phyloP scores from a whole-genome alignment of 2,797 vertebrate species.

The Pangasius larnaudii region DNA sequence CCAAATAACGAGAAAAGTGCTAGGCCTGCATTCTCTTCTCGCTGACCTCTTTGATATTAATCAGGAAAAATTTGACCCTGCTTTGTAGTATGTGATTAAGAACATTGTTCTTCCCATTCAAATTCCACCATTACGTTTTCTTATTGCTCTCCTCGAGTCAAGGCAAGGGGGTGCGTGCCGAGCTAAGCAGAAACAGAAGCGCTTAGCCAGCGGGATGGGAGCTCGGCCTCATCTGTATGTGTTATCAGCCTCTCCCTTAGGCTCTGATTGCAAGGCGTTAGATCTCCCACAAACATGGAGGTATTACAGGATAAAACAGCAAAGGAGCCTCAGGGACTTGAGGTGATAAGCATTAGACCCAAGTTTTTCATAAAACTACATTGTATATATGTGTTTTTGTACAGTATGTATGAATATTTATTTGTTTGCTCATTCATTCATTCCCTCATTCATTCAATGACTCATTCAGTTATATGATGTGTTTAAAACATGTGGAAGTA shows the following conservation, averaged over 20 bases:
- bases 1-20: background rate
- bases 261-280: constrained; percentile 59
- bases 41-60: background rate
- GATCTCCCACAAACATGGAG: constrained; percentile 74
- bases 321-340: constrained; percentile 57
- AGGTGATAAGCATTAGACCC: constrained; percentile 72
- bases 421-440: background rate
- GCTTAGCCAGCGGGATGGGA: constrained; percentile 79
- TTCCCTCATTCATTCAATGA: background rate
- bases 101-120: constrained; percentile 61
- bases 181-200: constrained; percentile 80
- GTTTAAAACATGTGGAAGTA: background rate
- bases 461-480: background rate
- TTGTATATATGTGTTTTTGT: constrained; percentile 29
- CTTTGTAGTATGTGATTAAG: constrained; percentile 66
- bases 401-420: background rate
- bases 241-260: constrained; percentile 75
- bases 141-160: constrained; percentile 35
- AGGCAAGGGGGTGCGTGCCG: constrained; percentile 57
- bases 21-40: background rate
- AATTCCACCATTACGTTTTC: constrained; percentile 52
- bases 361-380: constrained; percentile 63
- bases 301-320: constrained; percentile 64
- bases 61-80: background rate
- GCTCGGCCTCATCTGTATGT: constrained; percentile 78